These are phyloP conservation scores for Ptychobarbus kaznakovi DNA, from an alignment of 2,797 vertebrate genomes.

Conservation along the genomic window DNA sequence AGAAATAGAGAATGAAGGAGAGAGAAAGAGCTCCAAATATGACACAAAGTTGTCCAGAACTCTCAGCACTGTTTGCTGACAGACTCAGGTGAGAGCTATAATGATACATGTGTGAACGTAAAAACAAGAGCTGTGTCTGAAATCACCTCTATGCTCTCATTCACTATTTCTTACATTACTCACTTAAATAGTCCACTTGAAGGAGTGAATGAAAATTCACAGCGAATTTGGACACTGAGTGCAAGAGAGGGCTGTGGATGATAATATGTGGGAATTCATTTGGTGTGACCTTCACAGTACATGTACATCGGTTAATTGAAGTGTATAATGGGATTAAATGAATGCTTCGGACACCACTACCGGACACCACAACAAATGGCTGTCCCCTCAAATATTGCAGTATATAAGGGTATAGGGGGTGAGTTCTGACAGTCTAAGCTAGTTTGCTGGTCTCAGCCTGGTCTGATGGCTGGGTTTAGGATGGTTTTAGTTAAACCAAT, in stretches of 20 bases:
- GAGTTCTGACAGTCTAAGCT: neutral
- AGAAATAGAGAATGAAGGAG: neutral
- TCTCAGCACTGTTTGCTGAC: neutral
- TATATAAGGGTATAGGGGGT: neutral
- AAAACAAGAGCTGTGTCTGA: neutral
- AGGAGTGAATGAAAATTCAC: neutral
- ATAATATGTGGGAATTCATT: neutral
- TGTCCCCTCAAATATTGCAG: neutral
- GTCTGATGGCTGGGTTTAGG: neutral
- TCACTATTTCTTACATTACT: neutral
- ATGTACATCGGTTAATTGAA: neutral
- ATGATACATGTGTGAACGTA: neutral
- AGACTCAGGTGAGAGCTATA: neutral
- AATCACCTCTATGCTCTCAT: neutral
- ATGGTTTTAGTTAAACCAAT: neutral
- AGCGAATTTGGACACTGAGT: neutral
- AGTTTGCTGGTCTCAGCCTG: neutral
- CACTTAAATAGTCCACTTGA: neutral
- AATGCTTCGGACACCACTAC: neutral
- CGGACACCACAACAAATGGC: neutral
- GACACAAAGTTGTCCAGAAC: neutral
- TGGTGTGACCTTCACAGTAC: neutral
- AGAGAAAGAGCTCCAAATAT: slow-evolving; percentile 1
- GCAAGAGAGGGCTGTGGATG: neutral
- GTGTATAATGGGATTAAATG: neutral